phyloP scores from a whole-genome alignment of 1,140 invertebrate species.

The Metaphire vulgaris region DNA sequence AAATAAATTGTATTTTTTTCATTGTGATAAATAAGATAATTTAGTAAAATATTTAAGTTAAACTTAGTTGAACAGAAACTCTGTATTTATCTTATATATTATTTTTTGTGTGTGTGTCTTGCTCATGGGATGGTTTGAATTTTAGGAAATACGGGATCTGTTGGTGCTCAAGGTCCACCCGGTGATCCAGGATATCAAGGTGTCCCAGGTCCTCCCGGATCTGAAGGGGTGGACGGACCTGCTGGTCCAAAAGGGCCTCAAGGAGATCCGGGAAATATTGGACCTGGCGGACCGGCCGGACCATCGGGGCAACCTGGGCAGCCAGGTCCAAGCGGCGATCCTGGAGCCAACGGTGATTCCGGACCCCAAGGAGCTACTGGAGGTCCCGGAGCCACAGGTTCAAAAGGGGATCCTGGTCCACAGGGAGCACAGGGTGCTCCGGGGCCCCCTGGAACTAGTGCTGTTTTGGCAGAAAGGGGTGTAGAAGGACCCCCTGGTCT shows the following conservation, averaged over 20 bases:
- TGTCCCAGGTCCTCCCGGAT: not conserved
- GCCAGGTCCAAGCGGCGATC: conserved; percentile 1
- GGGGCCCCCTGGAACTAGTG: not conserved
- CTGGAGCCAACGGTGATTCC: not conserved
- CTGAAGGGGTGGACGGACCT: not conserved
- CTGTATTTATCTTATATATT: no score
- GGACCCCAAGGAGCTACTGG: conserved; percentile 17
- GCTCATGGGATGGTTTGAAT: no score
- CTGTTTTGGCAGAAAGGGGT: conserved; percentile 14
- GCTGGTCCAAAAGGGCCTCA: not conserved
- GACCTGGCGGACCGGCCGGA: conserved; percentile 7
- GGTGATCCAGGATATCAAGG: not conserved
- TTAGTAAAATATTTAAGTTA: not conserved
- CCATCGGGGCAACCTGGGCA: conserved; percentile 6
- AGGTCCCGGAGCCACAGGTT: conserved; percentile 6
- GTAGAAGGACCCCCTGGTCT: conserved; percentile 51
- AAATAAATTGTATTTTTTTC: not conserved
- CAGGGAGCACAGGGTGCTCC: not conserved
- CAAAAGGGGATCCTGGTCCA: not conserved
- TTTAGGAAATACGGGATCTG: not conserved
- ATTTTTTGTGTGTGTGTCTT: no score
- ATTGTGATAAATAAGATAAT: not conserved
- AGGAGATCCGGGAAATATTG: not conserved
- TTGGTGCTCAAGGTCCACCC: not conserved
- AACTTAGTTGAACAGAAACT: no score